Evolutionary conservation across 1,140 invertebrate species (phyloP).

Genomic region (Asbolus verrucosus): DNA sequence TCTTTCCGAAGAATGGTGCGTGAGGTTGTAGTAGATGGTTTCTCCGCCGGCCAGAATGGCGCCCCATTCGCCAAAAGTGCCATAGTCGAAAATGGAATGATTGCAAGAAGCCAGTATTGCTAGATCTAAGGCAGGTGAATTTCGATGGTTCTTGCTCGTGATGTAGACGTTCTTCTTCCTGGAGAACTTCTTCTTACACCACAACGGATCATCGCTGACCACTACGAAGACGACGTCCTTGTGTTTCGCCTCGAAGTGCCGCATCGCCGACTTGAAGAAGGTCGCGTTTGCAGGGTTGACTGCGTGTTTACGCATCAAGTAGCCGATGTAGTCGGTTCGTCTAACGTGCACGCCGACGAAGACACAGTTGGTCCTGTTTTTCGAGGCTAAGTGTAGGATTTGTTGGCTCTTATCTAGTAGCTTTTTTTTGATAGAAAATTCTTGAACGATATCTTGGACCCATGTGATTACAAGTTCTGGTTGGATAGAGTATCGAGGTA

Average conservation of each 20-base stretch:
- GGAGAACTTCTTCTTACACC: constrained; percentile 70
- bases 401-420: constrained; percentile 66
- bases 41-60: constrained; percentile 75
- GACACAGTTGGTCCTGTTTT: constrained; percentile 59
- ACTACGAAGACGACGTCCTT: constrained; percentile 70
- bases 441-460: constrained; percentile 70
- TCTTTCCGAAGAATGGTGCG: constrained; percentile 68
- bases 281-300: constrained; percentile 67
- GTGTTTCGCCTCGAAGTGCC: constrained; percentile 70
- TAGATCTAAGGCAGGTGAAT: constrained; percentile 71
- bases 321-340: constrained; percentile 72
- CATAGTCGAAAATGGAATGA: constrained; percentile 77
- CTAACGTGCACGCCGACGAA: constrained; percentile 73
- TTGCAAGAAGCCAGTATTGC: constrained; percentile 75
- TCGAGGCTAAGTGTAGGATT: constrained; percentile 64
- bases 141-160: constrained; percentile 64
- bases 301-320: constrained; percentile 67
- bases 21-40: constrained; percentile 71
- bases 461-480: constrained; percentile 70
- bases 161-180: constrained; percentile 68
- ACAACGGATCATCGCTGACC: constrained; percentile 73
- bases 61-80: constrained; percentile 78
- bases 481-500: constrained; percentile 70
- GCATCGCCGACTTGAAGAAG: constrained; percentile 71
- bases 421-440: constrained; percentile 69